These are phyloP conservation scores for Batillaria attramentaria DNA, from an alignment of 1,140 invertebrate genomes.

Conservation along the genomic window DNA sequence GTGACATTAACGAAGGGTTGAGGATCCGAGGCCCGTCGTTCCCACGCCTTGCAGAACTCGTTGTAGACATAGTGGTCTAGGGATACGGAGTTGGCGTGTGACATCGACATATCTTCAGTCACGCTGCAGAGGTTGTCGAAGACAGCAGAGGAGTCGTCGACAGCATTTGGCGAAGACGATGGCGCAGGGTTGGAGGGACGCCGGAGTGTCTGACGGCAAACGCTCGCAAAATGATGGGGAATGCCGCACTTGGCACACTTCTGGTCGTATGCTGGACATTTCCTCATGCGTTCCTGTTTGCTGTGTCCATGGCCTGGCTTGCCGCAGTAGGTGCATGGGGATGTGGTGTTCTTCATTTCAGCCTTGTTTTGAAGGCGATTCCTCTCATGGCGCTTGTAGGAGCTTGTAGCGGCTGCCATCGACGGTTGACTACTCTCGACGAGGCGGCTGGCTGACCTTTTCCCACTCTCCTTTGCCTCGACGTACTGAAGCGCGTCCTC, in stretches of 20 bases:
- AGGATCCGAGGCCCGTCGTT: constrained; percentile 33
- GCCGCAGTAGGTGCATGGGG: background rate
- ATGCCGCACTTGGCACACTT: constrained; percentile 7
- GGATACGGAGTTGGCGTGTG: background rate
- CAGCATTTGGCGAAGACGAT: constrained; percentile 11
- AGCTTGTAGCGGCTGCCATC: constrained; percentile 21
- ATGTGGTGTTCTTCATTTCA: background rate
- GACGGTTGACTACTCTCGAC: background rate
- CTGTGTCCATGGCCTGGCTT: background rate
- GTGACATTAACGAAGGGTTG: constrained; percentile 37
- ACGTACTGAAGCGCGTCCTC: constrained; percentile 20
- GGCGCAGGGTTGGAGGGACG: constrained; percentile 22
- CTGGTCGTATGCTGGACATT: constrained; percentile 10
- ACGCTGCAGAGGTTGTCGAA: background rate
- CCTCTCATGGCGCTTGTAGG: background rate
- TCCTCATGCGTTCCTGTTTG: background rate
- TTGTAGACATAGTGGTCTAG: constrained; percentile 48
- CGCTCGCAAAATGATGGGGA: background rate
- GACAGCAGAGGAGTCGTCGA: background rate
- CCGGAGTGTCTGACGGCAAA: constrained; percentile 16
- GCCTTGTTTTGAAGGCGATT: no score
- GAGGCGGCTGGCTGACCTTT: constrained; percentile 27
- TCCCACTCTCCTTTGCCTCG: constrained; percentile 36
- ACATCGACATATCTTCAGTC: background rate
- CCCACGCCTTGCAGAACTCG: constrained; percentile 40